Percentiles rank a stretch among this genome's conserved stretches.
These are phyloP conservation scores for Xestoiulus laeticollis DNA, from an alignment of 2,888 invertebrate species.

Conservation along the genomic window DNA sequence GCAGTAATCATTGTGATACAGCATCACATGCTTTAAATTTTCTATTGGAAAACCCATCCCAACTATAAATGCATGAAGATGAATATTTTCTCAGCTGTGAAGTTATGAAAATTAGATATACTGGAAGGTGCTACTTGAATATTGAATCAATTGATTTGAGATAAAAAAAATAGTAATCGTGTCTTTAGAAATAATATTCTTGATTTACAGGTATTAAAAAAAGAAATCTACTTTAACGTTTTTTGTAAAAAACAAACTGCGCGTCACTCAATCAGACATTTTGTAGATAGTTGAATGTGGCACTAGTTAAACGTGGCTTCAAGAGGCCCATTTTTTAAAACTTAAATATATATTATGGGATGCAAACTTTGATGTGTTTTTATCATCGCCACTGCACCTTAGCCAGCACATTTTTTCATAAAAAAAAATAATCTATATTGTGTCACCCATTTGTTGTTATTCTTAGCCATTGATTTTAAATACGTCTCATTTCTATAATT, in stretches of 20 bases:
- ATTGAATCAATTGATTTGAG: neutral
- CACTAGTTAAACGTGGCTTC: neutral
- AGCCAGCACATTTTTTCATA: neutral
- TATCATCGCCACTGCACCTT: conserved; percentile 11
- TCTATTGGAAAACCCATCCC: neutral
- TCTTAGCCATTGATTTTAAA: neutral
- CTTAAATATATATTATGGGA: conserved; percentile 7
- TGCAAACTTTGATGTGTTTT: conserved; percentile 34
- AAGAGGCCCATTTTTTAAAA: conserved; percentile 17
- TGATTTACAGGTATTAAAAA: neutral
- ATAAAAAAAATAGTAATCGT: neutral
- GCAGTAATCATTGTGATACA: too few species aligned
- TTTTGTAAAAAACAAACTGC: neutral
- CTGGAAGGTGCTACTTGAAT: neutral
- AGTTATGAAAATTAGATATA: neutral
- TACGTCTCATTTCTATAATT: neutral
- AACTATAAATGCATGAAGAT: neutral
- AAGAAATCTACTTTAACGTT: neutral
- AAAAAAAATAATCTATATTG: neutral
- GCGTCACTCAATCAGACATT: conserved; percentile 7
- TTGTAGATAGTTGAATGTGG: conserved; percentile 27
- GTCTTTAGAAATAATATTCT: too few species aligned
- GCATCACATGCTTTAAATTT: too few species aligned
- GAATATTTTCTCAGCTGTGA: neutral
- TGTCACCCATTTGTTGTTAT: neutral